Conservation (phyloP, 2,888 invertebrate genomes). For the Nephrotoma flavescens region DNA sequence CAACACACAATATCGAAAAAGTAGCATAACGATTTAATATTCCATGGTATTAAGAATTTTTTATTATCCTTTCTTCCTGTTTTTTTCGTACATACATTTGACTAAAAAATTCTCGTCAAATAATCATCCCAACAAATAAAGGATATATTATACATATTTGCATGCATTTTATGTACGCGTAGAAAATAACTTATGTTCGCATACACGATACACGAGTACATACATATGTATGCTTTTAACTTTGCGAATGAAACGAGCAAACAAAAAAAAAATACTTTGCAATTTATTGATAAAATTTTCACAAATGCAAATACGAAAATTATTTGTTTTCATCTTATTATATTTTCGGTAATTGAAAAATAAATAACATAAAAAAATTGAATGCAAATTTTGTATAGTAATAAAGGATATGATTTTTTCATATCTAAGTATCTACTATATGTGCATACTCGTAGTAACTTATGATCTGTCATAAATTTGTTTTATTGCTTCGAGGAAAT, state of each 20-base stretch:
- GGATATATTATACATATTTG: not conserved
- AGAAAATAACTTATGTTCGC: not conserved
- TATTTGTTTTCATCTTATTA: not conserved
- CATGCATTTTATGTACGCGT: not conserved
- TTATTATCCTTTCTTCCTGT: not conserved
- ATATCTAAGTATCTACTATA: not conserved
- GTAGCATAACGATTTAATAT: not conserved
- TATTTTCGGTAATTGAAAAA: not conserved
- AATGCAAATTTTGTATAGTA: not conserved
- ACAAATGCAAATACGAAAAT: not conserved
- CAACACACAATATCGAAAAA: not conserved
- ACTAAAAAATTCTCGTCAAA: not conserved
- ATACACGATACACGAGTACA: not conserved
- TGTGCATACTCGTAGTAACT: not conserved
- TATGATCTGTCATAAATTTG: not conserved
- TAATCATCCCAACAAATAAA: not conserved
- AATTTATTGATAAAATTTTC: not conserved
- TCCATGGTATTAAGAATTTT: not conserved
- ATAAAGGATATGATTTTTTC: not conserved
- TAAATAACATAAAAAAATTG: not conserved
- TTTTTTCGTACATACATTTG: not conserved
- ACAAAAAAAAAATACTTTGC: not conserved
- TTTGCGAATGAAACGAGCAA: not conserved
- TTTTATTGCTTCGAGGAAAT: not conserved
- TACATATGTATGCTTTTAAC: not conserved